Conservation (phyloP, 2,888 invertebrate species). For the Hypsopygia costalis region DNA sequence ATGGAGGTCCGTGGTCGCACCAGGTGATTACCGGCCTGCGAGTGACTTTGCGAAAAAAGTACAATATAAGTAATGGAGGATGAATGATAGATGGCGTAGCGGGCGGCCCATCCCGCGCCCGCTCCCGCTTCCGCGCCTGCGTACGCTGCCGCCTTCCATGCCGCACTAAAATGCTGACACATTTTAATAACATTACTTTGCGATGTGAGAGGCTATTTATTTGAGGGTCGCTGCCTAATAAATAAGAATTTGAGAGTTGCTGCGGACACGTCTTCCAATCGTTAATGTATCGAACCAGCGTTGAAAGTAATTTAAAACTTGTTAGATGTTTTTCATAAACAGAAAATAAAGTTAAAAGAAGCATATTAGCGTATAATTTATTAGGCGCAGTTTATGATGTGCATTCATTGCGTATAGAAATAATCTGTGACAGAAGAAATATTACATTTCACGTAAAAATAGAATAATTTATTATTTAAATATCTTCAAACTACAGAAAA, state of each 20-base stretch:
- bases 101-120: constrained; percentile 39
- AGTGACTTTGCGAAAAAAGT: constrained; percentile 79
- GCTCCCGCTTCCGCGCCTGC: constrained; percentile 39
- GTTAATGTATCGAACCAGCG: constrained; percentile 59
- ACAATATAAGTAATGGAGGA: constrained; percentile 81
- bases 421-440: too few species aligned
- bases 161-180: constrained; percentile 75
- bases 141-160: constrained; percentile 28
- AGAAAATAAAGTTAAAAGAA: too few species aligned
- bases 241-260: constrained; percentile 71
- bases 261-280: constrained; percentile 61
- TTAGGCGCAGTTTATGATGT: too few species aligned
- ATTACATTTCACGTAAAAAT: too few species aligned
- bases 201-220: constrained; percentile 75
- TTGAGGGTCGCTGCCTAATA: constrained; percentile 68
- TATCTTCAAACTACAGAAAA: too few species aligned
- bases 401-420: too few species aligned
- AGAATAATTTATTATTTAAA: too few species aligned
- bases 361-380: too few species aligned
- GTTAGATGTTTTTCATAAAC: too few species aligned
- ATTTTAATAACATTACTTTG: constrained; percentile 79
- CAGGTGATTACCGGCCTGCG: constrained; percentile 80
- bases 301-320: constrained; percentile 13
- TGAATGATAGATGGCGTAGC: constrained; percentile 77
- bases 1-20: constrained; percentile 72